Percentiles rank a stretch among this genome's conserved stretches.
phyloP scores from a whole-genome alignment of 2,113 vertebrate genomes.

The Tyto alba region DNA sequence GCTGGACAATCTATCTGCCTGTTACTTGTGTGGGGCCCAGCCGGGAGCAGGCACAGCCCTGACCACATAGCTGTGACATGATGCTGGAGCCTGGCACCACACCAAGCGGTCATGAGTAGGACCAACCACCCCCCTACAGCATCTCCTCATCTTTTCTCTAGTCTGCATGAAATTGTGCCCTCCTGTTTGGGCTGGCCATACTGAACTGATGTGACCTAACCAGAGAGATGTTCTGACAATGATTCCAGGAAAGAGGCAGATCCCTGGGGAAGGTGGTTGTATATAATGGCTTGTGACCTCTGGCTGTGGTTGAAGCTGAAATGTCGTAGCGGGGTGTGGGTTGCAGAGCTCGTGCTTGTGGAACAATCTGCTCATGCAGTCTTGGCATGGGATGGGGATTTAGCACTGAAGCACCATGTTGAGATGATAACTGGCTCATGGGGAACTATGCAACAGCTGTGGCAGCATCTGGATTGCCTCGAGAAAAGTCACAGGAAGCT shows the following conservation, averaged over 20 bases:
- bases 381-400: not conserved
- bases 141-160: not conserved
- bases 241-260: slow-evolving; percentile 34
- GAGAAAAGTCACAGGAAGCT: not conserved
- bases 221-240: not conserved
- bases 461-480: not conserved
- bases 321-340: not conserved
- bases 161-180: not conserved
- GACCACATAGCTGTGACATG: not conserved
- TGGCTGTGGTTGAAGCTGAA: slow-evolving; percentile 38
- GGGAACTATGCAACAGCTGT: not conserved
- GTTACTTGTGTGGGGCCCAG: not conserved
- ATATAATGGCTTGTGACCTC: not conserved
- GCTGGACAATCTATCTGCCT: not conserved
- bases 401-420: not conserved
- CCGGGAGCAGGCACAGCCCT: not conserved
- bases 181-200: not conserved
- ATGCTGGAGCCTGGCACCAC: not conserved
- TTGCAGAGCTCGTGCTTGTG: slow-evolving; percentile 15
- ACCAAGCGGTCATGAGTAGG: not conserved
- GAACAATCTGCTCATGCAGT: not conserved
- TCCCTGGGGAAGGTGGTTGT: slow-evolving; percentile 32
- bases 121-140: not conserved
- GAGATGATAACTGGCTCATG: not conserved
- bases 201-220: slow-evolving; percentile 9